Evolutionary conservation across 2,113 vertebrate genomes (phyloP).

Genomic region (Oncorhynchus kisutch): DNA sequence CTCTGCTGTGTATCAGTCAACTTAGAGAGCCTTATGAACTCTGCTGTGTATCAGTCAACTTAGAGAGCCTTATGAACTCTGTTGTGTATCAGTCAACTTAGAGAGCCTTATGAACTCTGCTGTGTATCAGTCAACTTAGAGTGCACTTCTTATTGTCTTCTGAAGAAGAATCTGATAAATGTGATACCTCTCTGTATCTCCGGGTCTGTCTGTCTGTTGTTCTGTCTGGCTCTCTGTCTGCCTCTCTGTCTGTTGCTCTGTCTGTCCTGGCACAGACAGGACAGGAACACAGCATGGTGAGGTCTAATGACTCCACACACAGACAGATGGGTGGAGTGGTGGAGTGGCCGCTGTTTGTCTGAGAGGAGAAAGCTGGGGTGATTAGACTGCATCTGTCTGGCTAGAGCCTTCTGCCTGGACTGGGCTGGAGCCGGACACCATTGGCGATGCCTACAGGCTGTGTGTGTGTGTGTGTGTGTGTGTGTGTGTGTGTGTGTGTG

Average conservation of each 20-base stretch:
- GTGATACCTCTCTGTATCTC: constrained; percentile 18
- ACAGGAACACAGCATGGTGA: constrained; percentile 32
- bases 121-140: constrained; percentile 26
- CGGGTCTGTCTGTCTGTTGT: not conserved
- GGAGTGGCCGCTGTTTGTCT: constrained; percentile 52
- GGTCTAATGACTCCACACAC: constrained; percentile 35
- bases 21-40: too few species aligned
- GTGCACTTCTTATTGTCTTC: constrained; percentile 36
- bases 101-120: too few species aligned
- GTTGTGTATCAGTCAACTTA: too few species aligned
- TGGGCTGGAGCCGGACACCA: constrained; percentile 47
- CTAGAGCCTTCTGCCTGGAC: constrained; percentile 53
- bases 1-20: too few species aligned
- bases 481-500: not conserved
- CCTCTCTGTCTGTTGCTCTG: constrained; percentile 21
- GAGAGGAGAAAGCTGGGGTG: constrained; percentile 54
- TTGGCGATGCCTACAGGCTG: constrained; percentile 63
- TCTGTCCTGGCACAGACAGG: constrained; percentile 43
- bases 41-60: too few species aligned
- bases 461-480: too few species aligned
- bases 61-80: too few species aligned
- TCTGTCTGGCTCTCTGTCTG: constrained; percentile 17
- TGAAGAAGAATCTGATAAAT: constrained; percentile 30
- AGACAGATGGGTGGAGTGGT: constrained; percentile 52
- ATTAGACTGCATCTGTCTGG: constrained; percentile 61